phyloP scores from a whole-genome alignment of 2,113 vertebrate species.

The Fregata magnificens region DNA sequence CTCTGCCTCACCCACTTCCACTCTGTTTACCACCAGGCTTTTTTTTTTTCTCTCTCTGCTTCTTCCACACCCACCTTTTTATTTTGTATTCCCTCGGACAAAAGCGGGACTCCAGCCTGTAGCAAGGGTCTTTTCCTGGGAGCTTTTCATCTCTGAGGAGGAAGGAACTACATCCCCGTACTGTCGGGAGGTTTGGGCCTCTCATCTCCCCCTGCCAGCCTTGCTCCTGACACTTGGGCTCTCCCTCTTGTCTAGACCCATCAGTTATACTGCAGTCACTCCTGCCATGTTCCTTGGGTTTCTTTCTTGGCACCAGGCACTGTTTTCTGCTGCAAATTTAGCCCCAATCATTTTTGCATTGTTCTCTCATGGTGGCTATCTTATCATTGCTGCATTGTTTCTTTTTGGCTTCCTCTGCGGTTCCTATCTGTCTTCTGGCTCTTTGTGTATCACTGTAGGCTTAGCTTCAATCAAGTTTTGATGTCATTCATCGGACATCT shows the following conservation, averaged over 20 bases:
- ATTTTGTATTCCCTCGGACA: not conserved
- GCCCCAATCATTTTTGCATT: not conserved
- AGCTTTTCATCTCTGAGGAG: not conserved
- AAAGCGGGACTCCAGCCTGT: not conserved
- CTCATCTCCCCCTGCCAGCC: not conserved
- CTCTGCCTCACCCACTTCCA: constrained; percentile 41
- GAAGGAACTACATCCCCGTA: not conserved
- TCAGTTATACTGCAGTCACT: not conserved
- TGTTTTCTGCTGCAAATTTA: not conserved
- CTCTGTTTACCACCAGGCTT: not conserved
- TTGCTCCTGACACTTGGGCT: not conserved
- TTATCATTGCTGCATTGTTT: constrained; percentile 14
- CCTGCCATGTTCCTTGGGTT: not conserved
- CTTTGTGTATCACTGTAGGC: not conserved
- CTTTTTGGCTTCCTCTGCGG: not conserved
- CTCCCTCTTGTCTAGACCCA: not conserved
- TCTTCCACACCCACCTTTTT: not conserved
- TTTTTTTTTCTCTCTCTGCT: not conserved
- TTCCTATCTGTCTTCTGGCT: constrained; percentile 11
- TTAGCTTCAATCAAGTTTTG: not conserved
- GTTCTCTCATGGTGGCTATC: not conserved
- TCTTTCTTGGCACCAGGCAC: not conserved
- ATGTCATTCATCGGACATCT: not conserved
- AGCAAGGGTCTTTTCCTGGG: not conserved
- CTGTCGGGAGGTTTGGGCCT: not conserved